Conservation (phyloP, 2,888 invertebrate species). For the Aphodius granarius region DNA sequence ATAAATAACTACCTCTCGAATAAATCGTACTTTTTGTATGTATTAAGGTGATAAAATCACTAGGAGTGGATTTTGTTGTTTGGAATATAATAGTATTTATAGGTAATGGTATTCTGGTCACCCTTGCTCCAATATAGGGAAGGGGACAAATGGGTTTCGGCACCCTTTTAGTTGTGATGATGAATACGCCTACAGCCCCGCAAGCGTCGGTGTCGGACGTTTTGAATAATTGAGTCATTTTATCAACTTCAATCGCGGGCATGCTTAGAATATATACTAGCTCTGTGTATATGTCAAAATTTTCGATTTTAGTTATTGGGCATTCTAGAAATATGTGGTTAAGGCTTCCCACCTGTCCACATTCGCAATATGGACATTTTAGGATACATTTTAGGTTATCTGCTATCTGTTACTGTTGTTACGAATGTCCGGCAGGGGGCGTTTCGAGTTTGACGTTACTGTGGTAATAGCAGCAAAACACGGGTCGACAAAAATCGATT, state of each 20-base stretch:
- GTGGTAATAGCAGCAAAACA: no score
- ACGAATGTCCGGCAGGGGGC: no score
- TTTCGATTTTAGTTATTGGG: no score
- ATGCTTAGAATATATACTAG: neutral
- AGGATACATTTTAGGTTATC: no score
- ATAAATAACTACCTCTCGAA: neutral
- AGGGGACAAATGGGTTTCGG: neutral
- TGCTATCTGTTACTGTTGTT: no score
- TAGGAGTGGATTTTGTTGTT: neutral
- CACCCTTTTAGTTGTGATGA: neutral
- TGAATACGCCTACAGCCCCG: neutral
- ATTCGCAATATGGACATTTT: no score
- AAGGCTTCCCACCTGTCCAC: no score
- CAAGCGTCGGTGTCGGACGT: neutral
- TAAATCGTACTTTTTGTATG: neutral
- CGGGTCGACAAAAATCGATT: no score
- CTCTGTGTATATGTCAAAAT: no score
- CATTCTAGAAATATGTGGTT: no score
- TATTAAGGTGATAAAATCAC: neutral
- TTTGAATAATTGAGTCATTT: neutral
- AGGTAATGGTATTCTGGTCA: neutral
- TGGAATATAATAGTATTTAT: neutral
- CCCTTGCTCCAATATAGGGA: neutral
- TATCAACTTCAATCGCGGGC: neutral
- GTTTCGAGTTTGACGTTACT: no score